phyloP scores from a whole-genome alignment of 2,888 invertebrate species.

The Lithophane semibrunnea region DNA sequence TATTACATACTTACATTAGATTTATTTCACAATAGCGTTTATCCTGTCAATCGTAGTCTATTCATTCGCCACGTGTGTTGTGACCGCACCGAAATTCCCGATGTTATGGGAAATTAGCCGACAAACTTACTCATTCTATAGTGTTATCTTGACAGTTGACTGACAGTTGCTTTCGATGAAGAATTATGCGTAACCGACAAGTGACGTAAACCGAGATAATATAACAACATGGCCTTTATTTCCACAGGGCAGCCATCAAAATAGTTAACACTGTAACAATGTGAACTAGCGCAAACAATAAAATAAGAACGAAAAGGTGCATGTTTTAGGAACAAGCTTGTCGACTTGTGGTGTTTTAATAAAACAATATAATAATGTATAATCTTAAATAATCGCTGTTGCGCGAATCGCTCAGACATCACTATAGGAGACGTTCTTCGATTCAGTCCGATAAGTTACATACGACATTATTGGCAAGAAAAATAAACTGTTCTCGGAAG shows the following conservation, averaged over 20 bases:
- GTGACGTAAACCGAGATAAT: constrained; percentile 73
- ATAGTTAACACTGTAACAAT: constrained; percentile 54
- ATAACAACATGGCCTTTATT: constrained; percentile 56
- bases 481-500: constrained; percentile 62
- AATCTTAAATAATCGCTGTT: constrained; percentile 7
- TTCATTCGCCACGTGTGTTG: constrained; percentile 69
- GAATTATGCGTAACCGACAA: constrained; percentile 83
- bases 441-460: constrained; percentile 32
- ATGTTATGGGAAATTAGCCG: constrained; percentile 82
- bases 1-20: constrained; percentile 34
- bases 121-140: constrained; percentile 75
- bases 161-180: constrained; percentile 88
- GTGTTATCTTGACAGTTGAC: constrained; percentile 87
- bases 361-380: not conserved
- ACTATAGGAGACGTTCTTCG: constrained; percentile 6
- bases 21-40: constrained; percentile 61
- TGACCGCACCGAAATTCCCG: constrained; percentile 76
- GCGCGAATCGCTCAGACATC: not conserved
- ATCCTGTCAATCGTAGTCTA: constrained; percentile 60
- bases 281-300: constrained; percentile 34
- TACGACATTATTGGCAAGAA: constrained; percentile 55
- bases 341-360: not conserved
- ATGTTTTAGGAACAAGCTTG: constrained; percentile 21
- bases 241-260: constrained; percentile 57
- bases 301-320: constrained; percentile 27